A percentile compares a stretch with the other conserved stretches of the same genome.
Conservation (phyloP, 2,888 invertebrate genomes). For the Agriopis aurantiaria region DNA sequence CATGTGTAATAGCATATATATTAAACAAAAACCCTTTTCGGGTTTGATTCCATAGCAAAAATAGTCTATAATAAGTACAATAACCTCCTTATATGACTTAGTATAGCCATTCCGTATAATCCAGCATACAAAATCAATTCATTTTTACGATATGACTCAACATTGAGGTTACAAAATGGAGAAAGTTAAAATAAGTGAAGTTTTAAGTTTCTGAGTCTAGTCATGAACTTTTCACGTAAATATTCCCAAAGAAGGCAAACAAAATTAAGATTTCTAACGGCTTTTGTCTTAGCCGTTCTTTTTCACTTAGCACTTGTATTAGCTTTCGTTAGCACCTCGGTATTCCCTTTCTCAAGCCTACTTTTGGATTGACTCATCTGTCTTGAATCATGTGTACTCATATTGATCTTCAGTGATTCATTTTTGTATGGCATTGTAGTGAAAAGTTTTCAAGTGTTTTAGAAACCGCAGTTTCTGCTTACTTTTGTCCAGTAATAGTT, state of each 20-base stretch:
- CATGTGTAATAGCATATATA: too few relatives aligned
- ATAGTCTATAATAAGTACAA: too few relatives aligned
- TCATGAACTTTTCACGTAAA: too few relatives aligned
- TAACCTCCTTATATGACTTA: too few relatives aligned
- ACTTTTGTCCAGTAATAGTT: slow-evolving; percentile 18
- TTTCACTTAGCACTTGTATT: slow-evolving; percentile 33
- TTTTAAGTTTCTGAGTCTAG: too few relatives aligned
- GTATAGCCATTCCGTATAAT: too few relatives aligned
- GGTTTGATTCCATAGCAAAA: too few relatives aligned
- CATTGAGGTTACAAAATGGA: too few relatives aligned
- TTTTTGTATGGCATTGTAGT: slow-evolving; percentile 10
- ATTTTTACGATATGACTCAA: too few relatives aligned
- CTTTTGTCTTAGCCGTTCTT: slow-evolving; percentile 17
- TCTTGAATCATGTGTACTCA: slow-evolving; percentile 30
- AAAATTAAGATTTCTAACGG: slow-evolving; percentile 22
- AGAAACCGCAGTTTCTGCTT: slow-evolving; percentile 10
- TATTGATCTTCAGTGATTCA: slow-evolving; percentile 28
- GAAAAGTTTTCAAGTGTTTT: slow-evolving; percentile 20
- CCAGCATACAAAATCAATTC: too few relatives aligned
- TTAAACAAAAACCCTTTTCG: too few relatives aligned
- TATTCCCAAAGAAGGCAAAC: slow-evolving; percentile 3
- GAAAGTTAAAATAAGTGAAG: too few relatives aligned
- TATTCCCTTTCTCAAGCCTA: slow-evolving; percentile 36
- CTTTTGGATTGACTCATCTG: slow-evolving; percentile 40
- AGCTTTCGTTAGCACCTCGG: slow-evolving; percentile 40